A percentile compares a stretch with the other conserved stretches of the same genome.
Conservation (phyloP, 1,140 invertebrate species). For the Artemia franciscana region DNA sequence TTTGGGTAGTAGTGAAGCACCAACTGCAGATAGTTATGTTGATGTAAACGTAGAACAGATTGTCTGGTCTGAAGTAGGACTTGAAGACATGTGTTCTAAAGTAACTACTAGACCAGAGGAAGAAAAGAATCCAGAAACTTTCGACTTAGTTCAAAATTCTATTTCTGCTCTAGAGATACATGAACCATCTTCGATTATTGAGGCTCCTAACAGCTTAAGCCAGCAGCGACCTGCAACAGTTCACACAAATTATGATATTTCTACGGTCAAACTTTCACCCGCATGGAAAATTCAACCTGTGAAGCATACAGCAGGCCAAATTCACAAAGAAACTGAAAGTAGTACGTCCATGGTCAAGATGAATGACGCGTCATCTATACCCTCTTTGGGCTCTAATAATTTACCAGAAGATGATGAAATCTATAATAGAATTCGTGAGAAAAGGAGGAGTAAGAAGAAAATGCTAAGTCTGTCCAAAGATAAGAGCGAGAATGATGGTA, state of each 20-base stretch:
- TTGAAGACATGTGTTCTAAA: not conserved
- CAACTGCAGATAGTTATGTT: no score
- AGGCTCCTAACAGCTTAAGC: not conserved
- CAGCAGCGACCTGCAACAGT: not conserved
- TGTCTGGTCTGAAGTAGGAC: not conserved
- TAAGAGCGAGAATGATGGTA: not conserved
- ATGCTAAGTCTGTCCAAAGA: not conserved
- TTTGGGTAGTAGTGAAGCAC: no score
- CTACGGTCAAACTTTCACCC: not conserved
- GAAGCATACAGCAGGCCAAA: not conserved
- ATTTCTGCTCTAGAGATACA: not conserved
- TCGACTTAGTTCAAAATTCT: not conserved
- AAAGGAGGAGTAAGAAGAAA: slow-evolving; percentile 10
- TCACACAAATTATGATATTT: not conserved
- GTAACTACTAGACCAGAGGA: no score
- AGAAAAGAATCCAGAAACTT: no score
- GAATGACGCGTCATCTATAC: no score
- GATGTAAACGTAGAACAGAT: not conserved
- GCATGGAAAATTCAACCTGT: not conserved
- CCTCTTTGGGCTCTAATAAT: no score
- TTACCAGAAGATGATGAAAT: slow-evolving; percentile 5
- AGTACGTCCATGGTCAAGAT: no score
- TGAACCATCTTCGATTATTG: not conserved
- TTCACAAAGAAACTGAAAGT: no score
- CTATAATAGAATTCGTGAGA: slow-evolving; percentile 9